These are phyloP conservation scores for Gymnarchus niloticus DNA, from an alignment of 2,113 vertebrate species.

Conservation along the genomic window DNA sequence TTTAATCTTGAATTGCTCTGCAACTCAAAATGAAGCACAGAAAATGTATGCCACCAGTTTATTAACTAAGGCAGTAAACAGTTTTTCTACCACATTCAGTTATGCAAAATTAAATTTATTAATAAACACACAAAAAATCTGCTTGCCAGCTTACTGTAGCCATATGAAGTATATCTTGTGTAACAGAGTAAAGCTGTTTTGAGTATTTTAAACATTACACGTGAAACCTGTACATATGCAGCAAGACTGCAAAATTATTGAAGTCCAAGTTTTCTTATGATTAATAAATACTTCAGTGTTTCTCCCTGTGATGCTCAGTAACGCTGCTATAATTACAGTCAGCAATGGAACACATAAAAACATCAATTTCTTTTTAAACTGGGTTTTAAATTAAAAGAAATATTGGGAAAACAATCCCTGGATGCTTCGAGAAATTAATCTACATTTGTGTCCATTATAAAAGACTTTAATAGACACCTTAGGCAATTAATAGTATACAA, in stretches of 20 bases:
- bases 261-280: background rate
- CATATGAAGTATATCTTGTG: conserved; percentile 1
- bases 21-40: conserved; percentile 45
- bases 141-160: background rate
- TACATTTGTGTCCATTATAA: background rate
- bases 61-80: background rate
- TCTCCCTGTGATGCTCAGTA: background rate
- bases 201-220: background rate
- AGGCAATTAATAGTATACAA: background rate
- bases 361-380: background rate
- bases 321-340: background rate
- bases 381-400: background rate
- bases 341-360: background rate
- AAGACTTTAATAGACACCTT: background rate
- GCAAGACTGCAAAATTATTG: background rate
- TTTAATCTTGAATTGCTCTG: conserved; percentile 50
- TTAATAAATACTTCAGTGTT: conserved; percentile 6
- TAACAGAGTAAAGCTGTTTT: background rate
- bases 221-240: background rate
- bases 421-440: background rate
- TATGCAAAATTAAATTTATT: background rate
- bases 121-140: background rate
- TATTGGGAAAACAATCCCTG: background rate
- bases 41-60: conserved; percentile 27
- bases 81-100: background rate